These are phyloP conservation scores for Drosophila villosipedis DNA, from an alignment of 2,888 invertebrate genomes.

Conservation along the genomic window DNA sequence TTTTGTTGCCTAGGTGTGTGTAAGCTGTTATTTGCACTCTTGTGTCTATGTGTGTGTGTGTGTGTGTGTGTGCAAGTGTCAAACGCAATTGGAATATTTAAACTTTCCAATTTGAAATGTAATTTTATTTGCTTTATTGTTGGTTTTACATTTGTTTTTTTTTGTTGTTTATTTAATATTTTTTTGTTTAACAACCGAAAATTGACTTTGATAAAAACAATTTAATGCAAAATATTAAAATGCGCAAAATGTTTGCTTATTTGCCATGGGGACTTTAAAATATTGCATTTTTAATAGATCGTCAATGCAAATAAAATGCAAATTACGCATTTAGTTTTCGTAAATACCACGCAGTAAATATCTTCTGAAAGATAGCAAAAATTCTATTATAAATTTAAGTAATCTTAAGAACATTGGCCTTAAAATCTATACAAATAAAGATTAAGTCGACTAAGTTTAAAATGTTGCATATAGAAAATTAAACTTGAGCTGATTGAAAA, in stretches of 20 bases:
- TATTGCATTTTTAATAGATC: conserved; percentile 11
- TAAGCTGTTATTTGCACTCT: conserved; percentile 24
- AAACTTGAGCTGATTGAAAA: background rate
- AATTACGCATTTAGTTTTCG: background rate
- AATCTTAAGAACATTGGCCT: background rate
- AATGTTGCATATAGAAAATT: too few relatives aligned
- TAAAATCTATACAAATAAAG: background rate
- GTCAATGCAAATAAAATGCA: background rate
- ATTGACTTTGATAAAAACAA: conserved; percentile 54
- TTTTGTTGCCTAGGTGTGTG: conserved; percentile 36
- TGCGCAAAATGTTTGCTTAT: conserved; percentile 38
- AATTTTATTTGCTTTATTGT: conserved; percentile 48
- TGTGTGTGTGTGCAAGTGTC: conserved; percentile 32
- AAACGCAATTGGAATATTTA: conserved; percentile 73
- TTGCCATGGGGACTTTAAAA: background rate
- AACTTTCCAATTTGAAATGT: conserved; percentile 66
- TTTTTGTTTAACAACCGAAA: conserved; percentile 16
- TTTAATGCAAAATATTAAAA: conserved; percentile 43
- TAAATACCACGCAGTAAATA: background rate
- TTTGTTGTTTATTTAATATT: conserved; percentile 4
- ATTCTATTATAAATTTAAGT: background rate
- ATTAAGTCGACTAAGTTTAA: background rate
- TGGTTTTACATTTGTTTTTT: background rate
- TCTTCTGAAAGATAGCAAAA: background rate
- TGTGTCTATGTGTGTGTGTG: background rate